A percentile compares a stretch with the other conserved stretches of the same genome.
phyloP scores from a whole-genome alignment of 2,888 invertebrate species.

The Ctenicera cuprea region DNA sequence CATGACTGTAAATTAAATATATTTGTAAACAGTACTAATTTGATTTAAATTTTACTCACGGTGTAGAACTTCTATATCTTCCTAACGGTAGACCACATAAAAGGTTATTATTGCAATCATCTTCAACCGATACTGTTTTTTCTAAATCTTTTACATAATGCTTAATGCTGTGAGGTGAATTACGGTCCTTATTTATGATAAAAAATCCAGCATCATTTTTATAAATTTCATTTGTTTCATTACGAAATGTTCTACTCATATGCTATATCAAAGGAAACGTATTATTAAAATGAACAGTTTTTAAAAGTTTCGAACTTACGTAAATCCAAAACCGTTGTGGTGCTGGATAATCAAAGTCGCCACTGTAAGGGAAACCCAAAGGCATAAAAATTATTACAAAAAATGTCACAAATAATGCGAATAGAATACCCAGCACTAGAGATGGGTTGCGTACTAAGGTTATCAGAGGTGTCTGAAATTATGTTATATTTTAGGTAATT shows the following conservation, averaged over 20 bases:
- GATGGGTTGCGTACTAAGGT: constrained; percentile 61
- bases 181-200: constrained; percentile 67
- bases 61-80: constrained; percentile 28
- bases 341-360: constrained; percentile 75
- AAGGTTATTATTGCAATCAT: constrained; percentile 64
- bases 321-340: constrained; percentile 79
- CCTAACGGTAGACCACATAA: constrained; percentile 66
- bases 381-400: constrained; percentile 77
- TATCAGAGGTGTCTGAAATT: constrained; percentile 61
- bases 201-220: constrained; percentile 67
- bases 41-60: constrained; percentile 27
- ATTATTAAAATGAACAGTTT: background rate
- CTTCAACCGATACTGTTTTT: constrained; percentile 58
- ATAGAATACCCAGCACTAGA: constrained; percentile 60
- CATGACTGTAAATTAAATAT: constrained; percentile 60
- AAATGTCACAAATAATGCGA: constrained; percentile 60
- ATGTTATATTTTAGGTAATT: background rate
- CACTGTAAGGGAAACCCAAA: constrained; percentile 83
- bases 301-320: constrained; percentile 59
- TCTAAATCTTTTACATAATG: constrained; percentile 61
- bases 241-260: constrained; percentile 63
- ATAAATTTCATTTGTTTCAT: constrained; percentile 60
- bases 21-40: background rate
- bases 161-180: constrained; percentile 65
- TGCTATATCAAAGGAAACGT: constrained; percentile 60